Percentiles rank a stretch among this genome's conserved stretches.
Evolutionary conservation across 2,797 vertebrate genomes (phyloP).

Genomic region (Rhabdophis nuchalis): DNA sequence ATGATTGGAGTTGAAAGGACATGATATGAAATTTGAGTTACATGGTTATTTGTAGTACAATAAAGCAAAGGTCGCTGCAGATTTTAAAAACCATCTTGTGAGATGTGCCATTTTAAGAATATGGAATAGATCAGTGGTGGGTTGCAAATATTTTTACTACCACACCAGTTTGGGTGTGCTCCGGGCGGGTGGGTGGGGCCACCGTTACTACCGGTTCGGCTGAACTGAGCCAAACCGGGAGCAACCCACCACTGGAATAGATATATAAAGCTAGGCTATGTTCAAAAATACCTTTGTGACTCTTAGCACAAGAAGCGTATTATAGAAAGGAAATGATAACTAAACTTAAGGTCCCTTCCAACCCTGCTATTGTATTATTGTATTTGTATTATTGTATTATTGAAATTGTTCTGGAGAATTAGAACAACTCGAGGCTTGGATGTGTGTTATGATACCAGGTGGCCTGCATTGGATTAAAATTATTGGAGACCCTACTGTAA

Average conservation of each 20-base stretch:
- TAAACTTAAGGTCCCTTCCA: too few relatives aligned
- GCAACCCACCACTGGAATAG: not conserved
- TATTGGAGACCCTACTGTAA: not conserved
- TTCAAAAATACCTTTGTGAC: not conserved
- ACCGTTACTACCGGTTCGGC: too few relatives aligned
- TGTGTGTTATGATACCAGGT: not conserved
- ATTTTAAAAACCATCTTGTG: not conserved
- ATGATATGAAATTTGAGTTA: not conserved
- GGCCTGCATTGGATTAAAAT: not conserved
- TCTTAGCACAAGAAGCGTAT: not conserved
- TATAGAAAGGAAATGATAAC: not conserved
- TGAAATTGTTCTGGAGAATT: not conserved
- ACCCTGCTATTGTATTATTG: too few relatives aligned
- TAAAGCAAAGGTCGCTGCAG: not conserved
- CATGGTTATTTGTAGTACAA: not conserved
- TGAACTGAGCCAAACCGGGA: too few relatives aligned
- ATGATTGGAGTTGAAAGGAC: not conserved
- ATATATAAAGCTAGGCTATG: not conserved
- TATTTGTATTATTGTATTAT: too few relatives aligned
- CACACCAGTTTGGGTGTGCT: too few relatives aligned
- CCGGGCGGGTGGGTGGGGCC: too few relatives aligned
- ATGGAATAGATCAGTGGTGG: not conserved
- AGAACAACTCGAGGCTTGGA: accelerated
- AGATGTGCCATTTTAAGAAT: not conserved
- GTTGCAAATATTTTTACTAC: too few relatives aligned